Base-by-base conservation (phyloP, 2,797 vertebrate species). In the Parauchenoglanis punctatus region DNA sequence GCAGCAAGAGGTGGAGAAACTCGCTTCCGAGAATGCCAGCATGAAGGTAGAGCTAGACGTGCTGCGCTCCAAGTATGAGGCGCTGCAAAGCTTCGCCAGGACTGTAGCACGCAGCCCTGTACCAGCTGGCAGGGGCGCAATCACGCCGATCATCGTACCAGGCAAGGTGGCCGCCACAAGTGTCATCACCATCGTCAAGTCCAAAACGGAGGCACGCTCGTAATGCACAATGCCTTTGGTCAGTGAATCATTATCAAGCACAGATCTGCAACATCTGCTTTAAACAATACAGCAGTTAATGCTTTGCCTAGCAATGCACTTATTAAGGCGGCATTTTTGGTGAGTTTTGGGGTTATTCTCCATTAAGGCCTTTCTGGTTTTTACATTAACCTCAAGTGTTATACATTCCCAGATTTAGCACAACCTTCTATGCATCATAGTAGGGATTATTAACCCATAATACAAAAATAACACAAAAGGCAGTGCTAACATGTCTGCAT, bases 151-250 rank as follows among this genome's bases (percentile, higher is more conserved):
- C 92, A 96, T 98, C 92, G 97, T 98, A 88, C 97, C 98, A 4
- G 98, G 97, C 94, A 99, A 99, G 95, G 97, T 98, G 91, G 98
- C 96, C n/a, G 96, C 98, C 92, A 99, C 98, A 92, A 99, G 98
- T 89, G 98, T 99, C 96, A 99, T 99, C 95, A 99, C 98, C 84
- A 99, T 99, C 95, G 96, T 99, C 93, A 99, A 99, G 96, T 98
- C 98, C 94, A 99, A 99, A 96, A 97, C 97, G 88, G 97, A 97
- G 93, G 97, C 98, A 90, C 96, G 97, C 93, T 99, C 98, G 91
- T 99, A 99, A 97, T 97, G 96, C 78, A 93, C 92, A 92, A 93
- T 94, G 90, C 88, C 35, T 81, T 87, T 89, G 89, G 93, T 95
- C 94, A 94, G 95, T 94, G 93, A 93, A 93, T 95, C 86, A 89